These are phyloP conservation scores for Dallia pectoralis DNA, from an alignment of 2,797 vertebrate species.

Conservation along the genomic window DNA sequence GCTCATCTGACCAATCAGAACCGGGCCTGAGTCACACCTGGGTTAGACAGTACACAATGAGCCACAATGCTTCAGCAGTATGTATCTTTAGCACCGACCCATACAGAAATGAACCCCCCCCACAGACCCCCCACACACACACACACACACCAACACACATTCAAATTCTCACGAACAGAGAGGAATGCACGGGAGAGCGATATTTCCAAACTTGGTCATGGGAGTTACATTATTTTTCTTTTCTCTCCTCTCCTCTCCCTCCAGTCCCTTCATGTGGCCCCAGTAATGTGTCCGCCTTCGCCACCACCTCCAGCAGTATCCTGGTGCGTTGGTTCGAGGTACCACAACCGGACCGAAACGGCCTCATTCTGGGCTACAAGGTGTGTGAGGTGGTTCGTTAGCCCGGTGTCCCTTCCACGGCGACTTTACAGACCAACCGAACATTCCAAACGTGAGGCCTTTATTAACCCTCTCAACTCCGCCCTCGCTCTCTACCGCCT, in stretches of 20 bases:
- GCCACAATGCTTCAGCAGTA: slow-evolving; percentile 32
- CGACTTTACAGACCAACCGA: not conserved
- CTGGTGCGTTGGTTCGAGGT: slow-evolving; percentile 88
- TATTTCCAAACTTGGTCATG: not conserved
- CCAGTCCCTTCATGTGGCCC: slow-evolving; percentile 93
- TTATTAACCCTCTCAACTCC: slow-evolving; percentile 51
- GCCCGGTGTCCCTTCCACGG: not conserved
- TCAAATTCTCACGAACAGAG: not conserved
- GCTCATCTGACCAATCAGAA: slow-evolving; percentile 36
- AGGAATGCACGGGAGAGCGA: slow-evolving; percentile 9
- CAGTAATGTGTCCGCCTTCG: slow-evolving; percentile 87
- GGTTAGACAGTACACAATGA: slow-evolving; percentile 21
- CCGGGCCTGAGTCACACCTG: not conserved
- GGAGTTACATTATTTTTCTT: not conserved
- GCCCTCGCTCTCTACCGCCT: not conserved
- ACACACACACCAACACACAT: slow-evolving; percentile 16
- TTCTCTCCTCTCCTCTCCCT: not conserved
- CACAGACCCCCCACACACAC: not conserved
- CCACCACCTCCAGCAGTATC: slow-evolving; percentile 93
- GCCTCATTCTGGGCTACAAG: slow-evolving; percentile 94
- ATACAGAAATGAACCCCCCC: slow-evolving; percentile 15
- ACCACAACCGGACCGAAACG: slow-evolving; percentile 85
- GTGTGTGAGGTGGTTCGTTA: slow-evolving; percentile 52
- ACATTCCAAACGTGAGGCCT: not conserved
- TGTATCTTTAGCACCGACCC: slow-evolving; percentile 16